Evolutionary conservation across 2,113 vertebrate species (phyloP), one percentile per base, ranked within the genome.

Genomic region (Athene noctua): DNA sequence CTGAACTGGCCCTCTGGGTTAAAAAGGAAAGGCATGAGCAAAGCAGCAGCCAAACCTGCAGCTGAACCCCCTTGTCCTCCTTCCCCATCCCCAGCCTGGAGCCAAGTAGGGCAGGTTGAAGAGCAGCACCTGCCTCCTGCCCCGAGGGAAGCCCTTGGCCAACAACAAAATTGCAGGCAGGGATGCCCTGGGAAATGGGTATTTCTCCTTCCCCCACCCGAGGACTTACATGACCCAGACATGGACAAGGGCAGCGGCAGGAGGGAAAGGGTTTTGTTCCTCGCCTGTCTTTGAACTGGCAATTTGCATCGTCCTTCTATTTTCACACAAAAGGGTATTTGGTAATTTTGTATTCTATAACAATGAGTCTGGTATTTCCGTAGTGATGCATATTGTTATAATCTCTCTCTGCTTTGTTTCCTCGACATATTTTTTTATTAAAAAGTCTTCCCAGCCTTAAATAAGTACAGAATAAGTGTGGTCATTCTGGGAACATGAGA

Each of bases 401-500:
- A 93, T 95, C 90, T 65, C 88, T 79, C 77, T 89, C 94, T 78
- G 91, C 94, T 97, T 96, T 95, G 97, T 95, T 96, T 95, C 95
- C 92, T 95, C 54, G 80, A 93, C 94, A 94, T 94, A 96, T 96
- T 97, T 93, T 96, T 97, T 97, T 94, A 97, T 96, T 96, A 91
- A 97, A 96, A 96, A 94, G 78, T 58, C 92, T 95, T 97, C 91
- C 92, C 88, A 95, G 94, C 67, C 68, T 89, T 96, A 94, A 90
- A 95, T 94, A 95, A 96, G 93, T 95, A 62, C 87, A 91, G 95
- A 97, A 95, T 96, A 94, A 97, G 88, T 75, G 89, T 87, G 90
- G 96, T 86, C 96, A 91, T 97, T 96, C 94, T 97, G 83, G 94
- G 96, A 97, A 97, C 95, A 95, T 96, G 95, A 97, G 96, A 97